phyloP scores from a whole-genome alignment of 2,797 vertebrate species.

The Carapus acus region DNA sequence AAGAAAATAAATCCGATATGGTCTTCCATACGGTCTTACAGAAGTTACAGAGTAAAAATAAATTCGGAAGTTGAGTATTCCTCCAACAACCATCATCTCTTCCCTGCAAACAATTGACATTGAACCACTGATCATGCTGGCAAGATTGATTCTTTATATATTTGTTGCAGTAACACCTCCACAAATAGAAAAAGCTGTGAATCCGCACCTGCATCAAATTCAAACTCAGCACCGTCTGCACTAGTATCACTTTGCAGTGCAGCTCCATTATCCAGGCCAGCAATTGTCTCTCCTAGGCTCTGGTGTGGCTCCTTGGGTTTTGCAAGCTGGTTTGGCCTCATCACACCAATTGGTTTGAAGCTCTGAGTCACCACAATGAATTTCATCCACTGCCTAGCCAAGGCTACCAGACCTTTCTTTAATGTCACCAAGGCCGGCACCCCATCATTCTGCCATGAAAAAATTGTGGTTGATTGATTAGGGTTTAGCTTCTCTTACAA shows the following conservation, averaged over 20 bases:
- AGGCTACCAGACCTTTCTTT: constrained; percentile 94
- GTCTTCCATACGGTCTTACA: too few relatives aligned
- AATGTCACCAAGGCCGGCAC: constrained; percentile 94
- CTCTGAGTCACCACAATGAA: constrained; percentile 98
- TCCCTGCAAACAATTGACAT: constrained; percentile 7
- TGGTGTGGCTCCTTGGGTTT: constrained; percentile 74
- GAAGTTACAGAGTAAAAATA: constrained; percentile 1
- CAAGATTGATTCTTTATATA: constrained; percentile 3
- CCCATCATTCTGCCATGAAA: constrained; percentile 81
- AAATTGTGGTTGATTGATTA: constrained; percentile 6
- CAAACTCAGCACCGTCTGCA: constrained; percentile 94
- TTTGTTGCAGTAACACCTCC: too few relatives aligned
- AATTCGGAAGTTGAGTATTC: not conserved
- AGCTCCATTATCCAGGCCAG: constrained; percentile 82
- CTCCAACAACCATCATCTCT: not conserved
- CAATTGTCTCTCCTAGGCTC: constrained; percentile 63
- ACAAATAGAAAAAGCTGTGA: constrained; percentile 12
- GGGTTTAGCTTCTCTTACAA: not conserved
- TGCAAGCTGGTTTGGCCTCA: constrained; percentile 81
- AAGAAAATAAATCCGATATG: constrained; percentile 47
- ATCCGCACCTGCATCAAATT: constrained; percentile 91
- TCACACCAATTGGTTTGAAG: constrained; percentile 91
- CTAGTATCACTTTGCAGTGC: constrained; percentile 95
- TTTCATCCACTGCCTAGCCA: constrained; percentile 99
- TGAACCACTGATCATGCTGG: constrained; percentile 11